Base-by-base conservation (phyloP, 2,797 vertebrate genomes). In the Lagorchestes hirsutus region DNA sequence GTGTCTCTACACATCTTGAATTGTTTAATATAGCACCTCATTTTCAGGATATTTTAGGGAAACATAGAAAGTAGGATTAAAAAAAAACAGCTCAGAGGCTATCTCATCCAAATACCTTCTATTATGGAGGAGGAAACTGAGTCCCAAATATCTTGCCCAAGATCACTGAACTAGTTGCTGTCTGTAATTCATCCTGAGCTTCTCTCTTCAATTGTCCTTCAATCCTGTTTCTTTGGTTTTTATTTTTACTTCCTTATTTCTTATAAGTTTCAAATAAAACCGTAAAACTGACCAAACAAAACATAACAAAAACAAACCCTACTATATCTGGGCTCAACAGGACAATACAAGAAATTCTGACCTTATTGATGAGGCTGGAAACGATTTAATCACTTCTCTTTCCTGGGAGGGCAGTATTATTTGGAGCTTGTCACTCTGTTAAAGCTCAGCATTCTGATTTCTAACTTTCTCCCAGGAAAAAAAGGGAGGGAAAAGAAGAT, bases 191-290 rank as follows among this genome's bases (percentile, higher is more conserved):
- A n/a, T 74, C 13, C 62, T 18, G 5, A 87, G 40, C 9, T 82
- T 87, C 3, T 87, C 40, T 46, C 8, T 27, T 46, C n/a, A n/a
- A n/a, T n/a, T 27, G n/a, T 87, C 46, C 22, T 82, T 87, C 9
- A 27, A 27, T 82, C 18, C 24, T 82, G 8, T 82, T 46, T 87
- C 22, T 46, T 87, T 46, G n/a, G 4, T 57, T 34, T 62, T 9
- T 52, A 56, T 50, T n/a, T 67, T 93, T 93, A 55, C 5, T 92
- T 95, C 93, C 50, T 90, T 10, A 2, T 94, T 95, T 94, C 62
- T 91, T 54, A 74, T 90, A 94, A 9, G 50, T 94, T 54, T 55
- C 56, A 55, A 58, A 95, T 16, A 90, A 67, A 5, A 82, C 2
- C 5, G 40, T 24, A 82, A 82, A 22, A 87, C 9, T 50, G 40